Base-by-base conservation (phyloP, 2,888 invertebrate species). In the Ctenicera cuprea region DNA sequence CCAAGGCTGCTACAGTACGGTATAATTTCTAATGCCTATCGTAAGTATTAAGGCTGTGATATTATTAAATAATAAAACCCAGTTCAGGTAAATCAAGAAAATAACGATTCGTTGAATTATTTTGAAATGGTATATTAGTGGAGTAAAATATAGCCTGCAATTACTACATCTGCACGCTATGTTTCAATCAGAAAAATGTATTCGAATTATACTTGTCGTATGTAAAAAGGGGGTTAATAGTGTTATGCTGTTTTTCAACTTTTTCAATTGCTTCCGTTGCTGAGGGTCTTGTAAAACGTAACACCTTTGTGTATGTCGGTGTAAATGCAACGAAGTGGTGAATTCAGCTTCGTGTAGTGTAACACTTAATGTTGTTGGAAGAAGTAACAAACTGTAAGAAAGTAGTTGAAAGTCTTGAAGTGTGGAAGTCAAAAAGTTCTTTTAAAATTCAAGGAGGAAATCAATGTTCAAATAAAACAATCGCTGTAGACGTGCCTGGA, bases 381-480 rank as follows among this genome's bases (percentile, higher is more conserved):
- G 54, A 54, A 14, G 30, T 54, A 54, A 54, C 54, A 54, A 54
- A 64, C 14, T 59, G 67, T 45, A 43, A 30, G 33, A 43, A 67
- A 67, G 57, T 67, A 67, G 57, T 57, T 57, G 67, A 66, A 65
- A 65, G 65, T 65, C 50, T 52, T 65, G 37, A 67, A 67, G 67
- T 67, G 41, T 57, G 30, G 20, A 62, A 63, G 67, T 64, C 41
- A 37, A 57, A 57, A 73, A 73, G 41, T 73, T 68, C 52, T 43
- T 63, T 61, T 48, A 45, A 63, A 73, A 67, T 73, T 73, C 52
- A 71, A 71, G 57, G 33, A 52, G 52, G 65, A 75, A 75, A 73
- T 73, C 70, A 63, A 70, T 76, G 70, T 71, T 73, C 70, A 64
- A 76, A 71, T 76, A 73, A 76, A 76, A 69, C 73, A 75, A 73